Evolutionary conservation across 2,113 vertebrate genomes (phyloP), one percentile per base, ranked within the genome.

Genomic region (Cercopithecus mona): DNA sequence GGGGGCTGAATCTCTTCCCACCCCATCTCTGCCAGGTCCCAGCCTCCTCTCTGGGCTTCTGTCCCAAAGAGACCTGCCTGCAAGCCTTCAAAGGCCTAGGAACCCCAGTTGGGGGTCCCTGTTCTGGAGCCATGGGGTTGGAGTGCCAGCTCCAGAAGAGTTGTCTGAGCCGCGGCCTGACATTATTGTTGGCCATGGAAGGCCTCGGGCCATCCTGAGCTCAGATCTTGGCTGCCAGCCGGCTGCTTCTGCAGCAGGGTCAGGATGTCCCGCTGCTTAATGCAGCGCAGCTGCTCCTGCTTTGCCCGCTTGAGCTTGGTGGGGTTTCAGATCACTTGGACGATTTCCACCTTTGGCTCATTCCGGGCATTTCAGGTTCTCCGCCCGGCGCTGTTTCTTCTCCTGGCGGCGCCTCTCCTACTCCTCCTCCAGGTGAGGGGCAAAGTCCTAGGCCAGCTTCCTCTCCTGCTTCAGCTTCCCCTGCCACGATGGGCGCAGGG

Each of bases 261-360:
- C 93, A 99, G 98, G 0, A 99, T 99, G 95, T 99, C 99, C 94
- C 99, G 98, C 98, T 99, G 99, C 97, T 99, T 98, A 5, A 99
- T 98, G 66, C 98, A 98, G 79, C 99, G 99, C 32, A 99, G 98
- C 30, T 99, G 99, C 96, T 99, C 99, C 99, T 99, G 99, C 98
- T 99, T 99, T 38, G 99, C 99, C 87, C 99, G 98, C 98, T 99
- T 99, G 68, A 99, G 99, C 97, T 99, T 99, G 64, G 99, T 6
- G 0, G 99, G 99, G 97, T 99, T 99, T 8, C 99, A 99, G 98
- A 99, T 99, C 99, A 99, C 99, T 99, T 99, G 99, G 27, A 99
- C 99, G 0, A 99, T 98, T 97, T 99, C 99, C 0, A 99, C 99
- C 97, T 99, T 99, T 80, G 99, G 98, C 94, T 99, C 99, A 0